phyloP scores from a whole-genome alignment of 2,113 vertebrate species.

The Pteruthius melanotis region DNA sequence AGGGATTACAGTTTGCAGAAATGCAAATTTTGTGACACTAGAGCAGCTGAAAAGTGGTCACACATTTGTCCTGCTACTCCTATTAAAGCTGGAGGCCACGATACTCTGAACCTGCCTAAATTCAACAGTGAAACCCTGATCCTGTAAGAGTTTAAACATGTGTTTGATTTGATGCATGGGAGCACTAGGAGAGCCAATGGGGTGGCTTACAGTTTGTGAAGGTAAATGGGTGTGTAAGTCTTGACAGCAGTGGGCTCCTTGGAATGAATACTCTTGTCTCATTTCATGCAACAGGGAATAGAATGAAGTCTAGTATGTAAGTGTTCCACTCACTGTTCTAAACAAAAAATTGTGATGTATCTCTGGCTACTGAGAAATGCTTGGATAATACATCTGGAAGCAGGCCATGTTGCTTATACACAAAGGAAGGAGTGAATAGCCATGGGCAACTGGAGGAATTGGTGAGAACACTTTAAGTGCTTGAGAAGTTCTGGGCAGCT shows the following conservation, averaged over 20 bases:
- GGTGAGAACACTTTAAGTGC: background rate
- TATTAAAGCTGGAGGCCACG: background rate
- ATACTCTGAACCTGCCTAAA: background rate
- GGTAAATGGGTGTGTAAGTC: accelerated
- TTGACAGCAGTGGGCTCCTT: background rate
- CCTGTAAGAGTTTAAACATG: background rate
- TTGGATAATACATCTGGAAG: background rate
- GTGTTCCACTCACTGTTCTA: background rate
- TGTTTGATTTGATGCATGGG: background rate
- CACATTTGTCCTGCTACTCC: background rate
- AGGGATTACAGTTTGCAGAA: background rate
- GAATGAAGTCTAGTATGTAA: background rate
- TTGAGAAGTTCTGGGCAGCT: conserved; percentile 21
- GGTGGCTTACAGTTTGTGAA: background rate
- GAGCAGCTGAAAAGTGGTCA: background rate
- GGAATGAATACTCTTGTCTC: background rate
- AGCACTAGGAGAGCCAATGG: background rate
- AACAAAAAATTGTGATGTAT: background rate
- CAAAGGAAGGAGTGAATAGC: background rate
- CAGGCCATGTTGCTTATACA: background rate
- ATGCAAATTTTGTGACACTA: background rate
- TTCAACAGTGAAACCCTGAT: background rate
- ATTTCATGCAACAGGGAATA: background rate
- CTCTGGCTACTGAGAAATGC: background rate
- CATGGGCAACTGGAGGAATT: background rate